Conservation (phyloP, 2,888 invertebrate genomes). For the Hetaerina titia region DNA sequence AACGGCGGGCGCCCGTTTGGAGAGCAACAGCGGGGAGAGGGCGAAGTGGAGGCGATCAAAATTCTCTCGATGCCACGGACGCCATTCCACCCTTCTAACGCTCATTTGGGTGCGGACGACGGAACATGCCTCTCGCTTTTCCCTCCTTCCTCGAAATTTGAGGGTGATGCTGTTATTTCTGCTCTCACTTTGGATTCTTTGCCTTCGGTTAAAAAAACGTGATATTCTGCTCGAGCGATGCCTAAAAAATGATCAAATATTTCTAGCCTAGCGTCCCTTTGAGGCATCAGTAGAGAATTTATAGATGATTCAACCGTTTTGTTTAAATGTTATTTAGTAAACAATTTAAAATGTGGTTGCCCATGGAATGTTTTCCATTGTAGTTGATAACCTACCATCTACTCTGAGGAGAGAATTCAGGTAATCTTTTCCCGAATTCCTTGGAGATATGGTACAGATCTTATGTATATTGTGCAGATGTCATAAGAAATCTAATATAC, state of each 20-base stretch:
- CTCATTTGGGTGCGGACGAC: neutral
- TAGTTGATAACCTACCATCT: too few species aligned
- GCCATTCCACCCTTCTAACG: neutral
- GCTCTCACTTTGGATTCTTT: neutral
- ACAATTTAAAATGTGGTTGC: too few species aligned
- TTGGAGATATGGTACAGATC: too few species aligned
- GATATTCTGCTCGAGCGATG: neutral
- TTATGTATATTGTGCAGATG: too few species aligned
- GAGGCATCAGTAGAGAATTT: too few species aligned
- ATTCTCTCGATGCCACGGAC: neutral
- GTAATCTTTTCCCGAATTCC: too few species aligned
- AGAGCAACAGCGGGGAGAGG: neutral
- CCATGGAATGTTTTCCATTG: too few species aligned
- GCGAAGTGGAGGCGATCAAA: neutral
- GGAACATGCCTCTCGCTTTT: neutral
- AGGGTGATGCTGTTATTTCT: neutral
- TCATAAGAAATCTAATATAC: too few species aligned
- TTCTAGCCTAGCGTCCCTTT: too few species aligned
- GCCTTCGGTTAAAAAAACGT: neutral
- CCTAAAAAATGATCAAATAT: neutral
- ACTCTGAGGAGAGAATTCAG: too few species aligned
- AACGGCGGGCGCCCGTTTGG: neutral
- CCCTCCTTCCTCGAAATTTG: neutral
- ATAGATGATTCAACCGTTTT: too few species aligned
- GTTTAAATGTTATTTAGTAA: too few species aligned